phyloP scores from a whole-genome alignment of 2,113 vertebrate species.

The Phaethon lepturus region DNA sequence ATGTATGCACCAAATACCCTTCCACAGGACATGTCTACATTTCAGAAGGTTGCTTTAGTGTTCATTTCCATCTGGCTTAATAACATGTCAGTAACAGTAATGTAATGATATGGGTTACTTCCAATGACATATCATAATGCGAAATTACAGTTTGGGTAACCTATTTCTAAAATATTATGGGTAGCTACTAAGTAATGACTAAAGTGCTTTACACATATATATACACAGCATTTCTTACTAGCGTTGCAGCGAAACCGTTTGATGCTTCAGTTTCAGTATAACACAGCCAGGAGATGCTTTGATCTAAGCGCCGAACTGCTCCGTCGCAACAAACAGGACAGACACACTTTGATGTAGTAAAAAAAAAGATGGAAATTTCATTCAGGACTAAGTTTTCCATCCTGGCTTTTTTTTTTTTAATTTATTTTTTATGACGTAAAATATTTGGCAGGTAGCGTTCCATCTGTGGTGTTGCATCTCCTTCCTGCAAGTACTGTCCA shows the following conservation, averaged over 20 bases:
- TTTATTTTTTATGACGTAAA: neutral
- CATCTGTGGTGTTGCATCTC: rapidly evolving
- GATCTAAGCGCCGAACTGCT: neutral
- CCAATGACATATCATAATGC: neutral
- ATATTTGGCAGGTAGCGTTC: neutral
- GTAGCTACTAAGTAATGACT: neutral
- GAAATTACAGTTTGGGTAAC: neutral
- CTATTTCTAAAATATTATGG: neutral
- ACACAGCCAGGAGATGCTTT: neutral
- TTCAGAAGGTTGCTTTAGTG: neutral
- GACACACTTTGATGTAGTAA: neutral
- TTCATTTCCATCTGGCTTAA: neutral
- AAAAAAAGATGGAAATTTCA: neutral
- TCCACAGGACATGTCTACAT: neutral
- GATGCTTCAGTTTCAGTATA: neutral
- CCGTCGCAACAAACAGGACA: neutral
- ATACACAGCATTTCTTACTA: neutral
- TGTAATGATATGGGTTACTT: neutral
- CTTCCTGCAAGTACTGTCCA: neutral
- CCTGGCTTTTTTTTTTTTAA: neutral
- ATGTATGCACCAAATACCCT: neutral
- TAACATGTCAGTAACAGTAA: neutral
- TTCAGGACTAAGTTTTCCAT: neutral
- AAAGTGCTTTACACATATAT: neutral
- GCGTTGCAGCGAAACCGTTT: neutral